Base-by-base conservation (phyloP, 1,140 invertebrate species). In the Doryteuthis pealeii region DNA sequence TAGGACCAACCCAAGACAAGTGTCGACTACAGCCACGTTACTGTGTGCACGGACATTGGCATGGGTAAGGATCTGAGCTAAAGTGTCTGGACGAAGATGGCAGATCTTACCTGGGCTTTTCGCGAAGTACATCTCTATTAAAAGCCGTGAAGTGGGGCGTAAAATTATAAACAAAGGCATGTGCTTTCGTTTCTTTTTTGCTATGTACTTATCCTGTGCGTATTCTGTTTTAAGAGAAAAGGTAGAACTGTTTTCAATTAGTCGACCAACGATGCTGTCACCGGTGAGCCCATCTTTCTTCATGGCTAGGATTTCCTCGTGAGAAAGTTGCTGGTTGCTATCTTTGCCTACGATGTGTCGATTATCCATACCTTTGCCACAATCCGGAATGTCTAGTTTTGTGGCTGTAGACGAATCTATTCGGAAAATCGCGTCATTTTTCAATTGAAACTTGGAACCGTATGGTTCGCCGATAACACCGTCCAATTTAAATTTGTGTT, bases 151-250 rank as follows among this genome's bases (percentile, higher is more conserved):
- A 35, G 90, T 94, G 0, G 96, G 94, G 82, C 91, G 92, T 22
- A 92, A 87, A 45, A 84, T 71, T 18, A 79, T 80, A 32, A 81
- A 79, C 32, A 81, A 43, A 2, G 70, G 58, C 26, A 81, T 66
- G 69, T 82, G 77, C 43, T 80, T 82, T 77, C 93, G 93, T 80
- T 95, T 93, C 86, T 98, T 98, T 85, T 98, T 98, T 69, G 92
- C 93, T 10, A 98, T 90, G 86, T 98, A 98, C 86, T 98, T 98
- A 80, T 95, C 93, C 87, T 98, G 95, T 0, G 95, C 94, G 86
- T 93, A 98, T 82, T 94, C 94, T 1, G 96, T 98, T 90, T 97
- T 97, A 40, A 91, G 90, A 33, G 91, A 90, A 87, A 90, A 90
- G 14, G 95, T 95, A 75, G 92, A 92, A 62, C 95, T 98, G 85